Percentiles rank a stretch among this genome's conserved stretches.
These are phyloP conservation scores for Eulemur albifrons DNA, from an alignment of 2,797 vertebrate genomes.

Conservation along the genomic window DNA sequence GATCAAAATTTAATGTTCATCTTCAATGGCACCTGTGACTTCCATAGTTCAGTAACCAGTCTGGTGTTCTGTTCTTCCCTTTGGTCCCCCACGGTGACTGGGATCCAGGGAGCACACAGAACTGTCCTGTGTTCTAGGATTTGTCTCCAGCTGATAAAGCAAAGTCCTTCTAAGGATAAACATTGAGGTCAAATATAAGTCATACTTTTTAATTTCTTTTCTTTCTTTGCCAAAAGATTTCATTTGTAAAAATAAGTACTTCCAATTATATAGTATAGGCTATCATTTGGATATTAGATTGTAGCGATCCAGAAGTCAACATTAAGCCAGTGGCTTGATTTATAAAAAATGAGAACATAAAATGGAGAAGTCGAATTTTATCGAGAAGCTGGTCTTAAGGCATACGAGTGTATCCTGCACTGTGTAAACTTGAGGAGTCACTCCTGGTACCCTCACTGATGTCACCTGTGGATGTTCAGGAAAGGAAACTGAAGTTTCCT, in stretches of 20 bases:
- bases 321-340: neutral
- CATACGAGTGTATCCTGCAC: rapidly evolving
- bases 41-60: neutral
- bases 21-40: neutral
- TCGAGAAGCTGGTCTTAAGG: neutral
- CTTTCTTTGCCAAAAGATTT: constrained; percentile 26
- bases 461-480: neutral
- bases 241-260: constrained; percentile 12
- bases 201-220: neutral
- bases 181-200: neutral
- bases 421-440: rapidly evolving
- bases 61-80: neutral
- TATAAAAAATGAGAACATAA: neutral
- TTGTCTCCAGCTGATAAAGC: neutral
- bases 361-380: neutral
- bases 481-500: neutral
- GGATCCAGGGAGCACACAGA: neutral
- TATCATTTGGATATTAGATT: neutral
- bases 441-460: neutral
- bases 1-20: neutral
- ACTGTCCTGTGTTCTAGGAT: neutral
- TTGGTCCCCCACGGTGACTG: neutral
- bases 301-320: constrained; percentile 4
- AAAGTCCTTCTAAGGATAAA: neutral
- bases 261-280: neutral